These are phyloP conservation scores for Tetraneura akinire DNA, from an alignment of 1,140 invertebrate species.

Conservation along the genomic window DNA sequence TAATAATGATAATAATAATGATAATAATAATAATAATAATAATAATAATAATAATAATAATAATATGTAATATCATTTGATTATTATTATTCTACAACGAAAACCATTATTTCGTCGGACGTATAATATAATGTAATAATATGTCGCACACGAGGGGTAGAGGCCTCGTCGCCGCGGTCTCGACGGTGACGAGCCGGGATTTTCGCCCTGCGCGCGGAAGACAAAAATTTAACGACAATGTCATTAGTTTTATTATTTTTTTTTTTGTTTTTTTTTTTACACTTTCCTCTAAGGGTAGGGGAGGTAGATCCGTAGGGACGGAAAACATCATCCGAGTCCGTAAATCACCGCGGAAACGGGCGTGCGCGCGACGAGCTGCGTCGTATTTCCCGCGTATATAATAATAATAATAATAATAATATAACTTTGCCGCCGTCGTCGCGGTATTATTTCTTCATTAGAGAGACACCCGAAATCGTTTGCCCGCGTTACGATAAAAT, in stretches of 20 bases:
- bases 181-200: neutral
- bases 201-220: neutral
- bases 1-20: neutral
- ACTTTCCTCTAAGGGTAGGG: too few species aligned
- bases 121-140: too few species aligned
- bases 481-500: constrained; percentile 19
- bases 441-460: constrained; percentile 41
- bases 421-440: neutral
- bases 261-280: neutral
- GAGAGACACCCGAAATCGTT: constrained; percentile 1
- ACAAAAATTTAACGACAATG: constrained; percentile 5
- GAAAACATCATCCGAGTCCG: neutral
- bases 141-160: too few species aligned
- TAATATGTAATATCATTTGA: too few species aligned
- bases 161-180: neutral
- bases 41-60: neutral
- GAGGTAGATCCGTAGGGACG: too few species aligned
- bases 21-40: too few species aligned
- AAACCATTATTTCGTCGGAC: neutral
- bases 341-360: constrained; percentile 7
- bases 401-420: too few species aligned
- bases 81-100: too few species aligned
- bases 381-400: too few species aligned
- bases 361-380: neutral
- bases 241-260: neutral